These are phyloP conservation scores for Alsophila aescularia DNA, from an alignment of 2,888 invertebrate species.

Conservation along the genomic window DNA sequence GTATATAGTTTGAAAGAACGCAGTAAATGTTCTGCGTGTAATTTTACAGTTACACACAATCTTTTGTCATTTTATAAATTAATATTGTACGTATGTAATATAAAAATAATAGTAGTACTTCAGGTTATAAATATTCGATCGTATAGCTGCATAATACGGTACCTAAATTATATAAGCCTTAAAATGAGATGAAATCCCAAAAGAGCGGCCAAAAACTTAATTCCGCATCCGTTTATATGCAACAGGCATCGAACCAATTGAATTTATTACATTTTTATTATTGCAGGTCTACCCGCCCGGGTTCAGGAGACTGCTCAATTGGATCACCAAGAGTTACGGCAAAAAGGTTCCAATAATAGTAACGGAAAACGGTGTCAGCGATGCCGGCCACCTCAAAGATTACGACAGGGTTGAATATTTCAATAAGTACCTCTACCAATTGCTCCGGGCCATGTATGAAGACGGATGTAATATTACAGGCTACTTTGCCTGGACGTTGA, in stretches of 20 bases:
- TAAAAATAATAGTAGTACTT: too few species aligned
- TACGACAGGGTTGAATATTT: conserved; percentile 81
- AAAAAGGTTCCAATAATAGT: conserved; percentile 82
- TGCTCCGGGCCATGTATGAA: conserved; percentile 65
- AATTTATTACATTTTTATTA: conserved; percentile 32
- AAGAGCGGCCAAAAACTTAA: conserved; percentile 3
- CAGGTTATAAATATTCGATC: not conserved
- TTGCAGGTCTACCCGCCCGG: conserved; percentile 86
- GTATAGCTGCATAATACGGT: conserved; percentile 16
- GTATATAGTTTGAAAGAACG: too few species aligned
- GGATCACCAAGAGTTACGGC: conserved; percentile 85
- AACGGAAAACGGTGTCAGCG: conserved; percentile 85
- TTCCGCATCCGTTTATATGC: conserved; percentile 22
- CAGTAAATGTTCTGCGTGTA: too few species aligned
- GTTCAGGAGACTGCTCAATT: conserved; percentile 85
- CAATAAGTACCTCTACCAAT: conserved; percentile 73
- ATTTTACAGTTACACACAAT: too few species aligned
- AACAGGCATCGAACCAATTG: conserved; percentile 21
- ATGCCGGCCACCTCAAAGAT: conserved; percentile 67
- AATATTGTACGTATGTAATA: too few species aligned
- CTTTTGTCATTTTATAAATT: too few species aligned
- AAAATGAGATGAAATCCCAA: conserved; percentile 12
- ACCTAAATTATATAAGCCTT: conserved; percentile 17
- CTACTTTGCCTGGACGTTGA: conserved; percentile 85
- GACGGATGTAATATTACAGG: conserved; percentile 77